Base-by-base conservation (phyloP, 2,888 invertebrate genomes). In the Clanis bilineata region DNA sequence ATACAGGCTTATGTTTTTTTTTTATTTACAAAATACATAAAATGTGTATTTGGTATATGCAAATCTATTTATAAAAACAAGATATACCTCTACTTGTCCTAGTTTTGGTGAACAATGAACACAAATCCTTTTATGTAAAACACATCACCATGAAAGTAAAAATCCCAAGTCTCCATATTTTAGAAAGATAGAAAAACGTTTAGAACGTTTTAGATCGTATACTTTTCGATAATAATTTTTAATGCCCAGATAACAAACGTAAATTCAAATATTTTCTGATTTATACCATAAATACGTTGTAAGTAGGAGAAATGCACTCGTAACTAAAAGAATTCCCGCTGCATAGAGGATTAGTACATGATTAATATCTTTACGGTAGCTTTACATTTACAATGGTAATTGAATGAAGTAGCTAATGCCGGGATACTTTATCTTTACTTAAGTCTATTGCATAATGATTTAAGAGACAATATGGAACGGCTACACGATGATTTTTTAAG, bases 341-440 rank as follows among this genome's bases (percentile, higher is more conserved):
- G 18, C 22, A 51, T 51, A 32, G 9, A 9, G 28, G 51, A 51
- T 51, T 51, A 51, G 28, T 18, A 18, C 28, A 4, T 51, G 51
- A 51, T 51, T 51, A 51, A 51, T 51, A 32, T 7, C 51, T 51
- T 10, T 32, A 18, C 51, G 32, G 51, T 51, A 32, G 51, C 51
- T 51, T 32, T 28, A 10, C 18, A 3, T 51, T 51, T 28, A 28
- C 28, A 18, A 51, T 18, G 28, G 32, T 51, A 32, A 51, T 32
- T 51, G 32, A 51, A 51, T 51, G 10, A 18, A 51, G 28, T 44
- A 23, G 23, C 44, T 25, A 25, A 28, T 15, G 9, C 7, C n/a
- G 6, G 12, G 12, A 45, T n/a, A 45, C 28, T 47, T 47, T 5
- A 15, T 47, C 2, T 23, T 9, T 15, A 28, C 15, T n/a, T 41